Evolutionary conservation across 2,113 vertebrate species (phyloP).

Genomic region (Montifringilla adamsi): DNA sequence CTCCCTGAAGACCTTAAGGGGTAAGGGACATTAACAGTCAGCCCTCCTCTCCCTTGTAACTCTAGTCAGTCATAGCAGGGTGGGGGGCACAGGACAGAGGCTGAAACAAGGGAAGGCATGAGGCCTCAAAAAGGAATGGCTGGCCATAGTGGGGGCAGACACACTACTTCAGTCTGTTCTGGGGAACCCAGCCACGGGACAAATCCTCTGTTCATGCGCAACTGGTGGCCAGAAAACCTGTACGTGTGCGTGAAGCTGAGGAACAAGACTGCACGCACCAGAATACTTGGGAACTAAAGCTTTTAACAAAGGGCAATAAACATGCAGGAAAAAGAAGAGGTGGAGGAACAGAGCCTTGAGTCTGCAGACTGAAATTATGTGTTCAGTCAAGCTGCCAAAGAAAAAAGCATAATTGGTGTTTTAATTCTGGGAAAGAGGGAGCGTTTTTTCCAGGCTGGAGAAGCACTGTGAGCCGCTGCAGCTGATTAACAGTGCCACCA

Average conservation of each 20-base stretch:
- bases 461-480: background rate
- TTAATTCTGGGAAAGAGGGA: background rate
- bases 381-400: background rate
- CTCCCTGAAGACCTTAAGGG: background rate
- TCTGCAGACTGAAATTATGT: background rate
- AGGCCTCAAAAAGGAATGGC: background rate
- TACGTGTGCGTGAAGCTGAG: background rate
- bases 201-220: background rate
- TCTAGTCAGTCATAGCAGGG: background rate
- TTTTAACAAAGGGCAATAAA: background rate
- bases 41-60: background rate
- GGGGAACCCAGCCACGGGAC: background rate
- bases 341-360: background rate
- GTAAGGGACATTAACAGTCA: background rate
- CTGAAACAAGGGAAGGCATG: background rate
- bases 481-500: slow-evolving; percentile 59
- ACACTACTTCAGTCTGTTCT: background rate
- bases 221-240: background rate
- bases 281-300: background rate
- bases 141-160: background rate
- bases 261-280: background rate
- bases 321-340: background rate
- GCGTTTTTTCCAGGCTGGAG: background rate
- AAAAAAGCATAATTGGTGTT: background rate
- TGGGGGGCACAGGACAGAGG: background rate